These are phyloP conservation scores for Lumbricus terrestris DNA, from an alignment of 2,888 invertebrate genomes.

Conservation along the genomic window DNA sequence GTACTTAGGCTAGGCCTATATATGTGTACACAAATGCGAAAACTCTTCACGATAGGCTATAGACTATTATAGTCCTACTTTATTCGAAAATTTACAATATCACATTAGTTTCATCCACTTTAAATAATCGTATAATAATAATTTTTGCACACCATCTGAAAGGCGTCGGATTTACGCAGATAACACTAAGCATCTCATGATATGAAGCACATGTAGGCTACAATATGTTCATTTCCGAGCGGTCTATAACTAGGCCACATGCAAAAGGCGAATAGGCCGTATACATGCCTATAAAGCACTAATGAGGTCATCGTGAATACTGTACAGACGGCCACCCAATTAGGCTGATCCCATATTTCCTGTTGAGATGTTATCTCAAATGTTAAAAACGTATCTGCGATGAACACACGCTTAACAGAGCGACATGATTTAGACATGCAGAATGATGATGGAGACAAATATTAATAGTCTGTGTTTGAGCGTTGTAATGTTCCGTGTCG, in stretches of 20 bases:
- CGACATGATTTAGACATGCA: neutral
- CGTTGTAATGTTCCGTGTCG: neutral
- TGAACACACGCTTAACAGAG: neutral
- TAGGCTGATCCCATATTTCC: slow-evolving; percentile 3
- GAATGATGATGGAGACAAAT: too few relatives aligned
- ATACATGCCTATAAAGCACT: neutral
- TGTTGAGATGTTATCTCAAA: neutral
- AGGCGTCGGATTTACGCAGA: neutral
- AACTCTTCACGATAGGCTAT: too few relatives aligned
- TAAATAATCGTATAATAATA: neutral
- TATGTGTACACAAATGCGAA: too few relatives aligned
- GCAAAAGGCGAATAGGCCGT: too few relatives aligned
- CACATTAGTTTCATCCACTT: neutral
- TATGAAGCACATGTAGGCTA: neutral
- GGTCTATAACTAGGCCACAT: too few relatives aligned
- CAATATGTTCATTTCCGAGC: neutral
- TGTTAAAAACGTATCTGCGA: neutral
- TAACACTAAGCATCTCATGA: neutral
- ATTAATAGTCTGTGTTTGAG: neutral
- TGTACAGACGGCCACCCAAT: neutral
- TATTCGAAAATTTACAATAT: neutral
- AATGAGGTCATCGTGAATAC: neutral
- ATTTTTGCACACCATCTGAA: neutral
- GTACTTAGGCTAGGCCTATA: too few relatives aligned
- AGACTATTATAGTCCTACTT: too few relatives aligned